Evolutionary conservation across 2,797 vertebrate genomes (phyloP), one percentile per base, ranked within the genome.

Genomic region (Neostethus bicornis): DNA sequence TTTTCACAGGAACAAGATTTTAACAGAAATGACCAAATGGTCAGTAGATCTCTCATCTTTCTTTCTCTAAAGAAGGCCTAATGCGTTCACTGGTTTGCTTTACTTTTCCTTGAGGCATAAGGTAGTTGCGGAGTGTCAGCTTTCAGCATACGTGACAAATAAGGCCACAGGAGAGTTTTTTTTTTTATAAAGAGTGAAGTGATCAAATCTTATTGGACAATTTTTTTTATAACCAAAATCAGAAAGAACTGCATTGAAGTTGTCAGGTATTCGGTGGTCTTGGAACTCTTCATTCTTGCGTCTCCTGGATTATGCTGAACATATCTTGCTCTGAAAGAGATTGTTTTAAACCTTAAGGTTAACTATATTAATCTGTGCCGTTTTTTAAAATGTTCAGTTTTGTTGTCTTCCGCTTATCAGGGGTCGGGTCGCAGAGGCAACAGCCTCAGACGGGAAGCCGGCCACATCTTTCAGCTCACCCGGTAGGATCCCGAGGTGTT

Each of bases 1-100:
- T 32, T 51, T 51, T 51, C 21, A 21, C 16, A 47, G 19, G 25
- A 4, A 46, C n/a, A 1, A 23, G 29, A 38, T 16, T 55, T 74
- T 53, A 34, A 50, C 8, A 44, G 9, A 67, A 83, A 80, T 80
- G 77, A 83, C 64, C 20, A 2, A 71, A 83, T 85, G 77, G 81
- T 83, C 85, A 85, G 58, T 44, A 63, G 72, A 63, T 61, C 66
- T 65, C 52, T 19, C 24, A 46, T 61, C 49, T 76, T 52, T 58
- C 61, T 66, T 68, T 21, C 32, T 49, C 67, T 47, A 61, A 48
- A 35, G 29, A 5, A 45, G 59, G 73, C 69, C 66, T 56, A 3
- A 20, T 37, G 56, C 31, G 54, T 56, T 28, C 51, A 48, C 32
- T 17, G 14, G 65, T 77, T 73, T 55, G 55, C 66, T 63, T 63